Evolutionary conservation across 2,797 vertebrate genomes (phyloP), one percentile per base, ranked within the genome.

Genomic region (Hybognathus amarus): DNA sequence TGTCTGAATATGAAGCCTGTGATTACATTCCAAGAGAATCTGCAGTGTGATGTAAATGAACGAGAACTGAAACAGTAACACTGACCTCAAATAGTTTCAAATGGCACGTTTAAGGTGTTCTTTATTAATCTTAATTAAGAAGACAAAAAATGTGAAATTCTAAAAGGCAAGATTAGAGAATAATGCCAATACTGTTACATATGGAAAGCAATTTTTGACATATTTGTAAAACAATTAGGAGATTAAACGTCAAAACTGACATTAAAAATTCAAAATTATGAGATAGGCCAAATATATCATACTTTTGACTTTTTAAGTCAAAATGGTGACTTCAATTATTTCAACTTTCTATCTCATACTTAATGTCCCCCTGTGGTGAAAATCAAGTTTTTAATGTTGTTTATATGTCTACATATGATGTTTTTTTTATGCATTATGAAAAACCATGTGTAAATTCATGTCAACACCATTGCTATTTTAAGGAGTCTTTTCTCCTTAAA

Each of bases 1-100:
- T 45, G 38, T 63, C 70, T 38, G 71, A 63, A 73, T 61, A 47
- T 30, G 68, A 75, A 40, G 70, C 45, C 52, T 74, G 59, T 8
- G 17, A 75, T 75, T 66, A 38, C 22, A 38, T 82, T 73, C 22
- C 61, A 82, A 17, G 15, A 24, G 70, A 64, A 76, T 76, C n/a
- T 76, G 54, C 54, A 40, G 74, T 27, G 36, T 40, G 74, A 56
- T 24, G 24, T n/a, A 76, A 24, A 61, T 42, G 6, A 59, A 73
- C 17, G 5, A 8, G 59, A 10, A 47, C 22, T 30, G 9, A 22
- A 22, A 30, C 36, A 42, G 38, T n/a, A 73, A 33, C 2, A 13
- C 11, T 61, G 47, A 40, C 33, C 22, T 18, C 13, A n/a, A 17
- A n/a, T n/a, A 13, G 27, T 59, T 80, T 47, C 7, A 45, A 56